Percentiles rank a stretch among this genome's conserved stretches.
Evolutionary conservation across 2,113 vertebrate species (phyloP).

Genomic region (Pluvialis apricaria): DNA sequence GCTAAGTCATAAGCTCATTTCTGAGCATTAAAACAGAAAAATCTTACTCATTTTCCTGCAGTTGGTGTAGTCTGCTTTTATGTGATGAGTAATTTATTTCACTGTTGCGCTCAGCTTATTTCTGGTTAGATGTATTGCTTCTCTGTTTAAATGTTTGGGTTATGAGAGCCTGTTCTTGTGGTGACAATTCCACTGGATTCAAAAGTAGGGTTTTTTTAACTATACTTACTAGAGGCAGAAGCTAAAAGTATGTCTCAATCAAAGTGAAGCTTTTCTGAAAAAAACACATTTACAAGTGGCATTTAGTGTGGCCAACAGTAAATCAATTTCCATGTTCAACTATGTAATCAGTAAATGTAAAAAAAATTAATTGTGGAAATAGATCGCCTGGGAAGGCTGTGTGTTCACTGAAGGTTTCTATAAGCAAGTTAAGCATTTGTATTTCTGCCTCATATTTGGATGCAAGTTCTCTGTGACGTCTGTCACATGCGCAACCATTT

Average conservation of each 20-base stretch:
- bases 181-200: neutral
- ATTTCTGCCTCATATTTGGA: neutral
- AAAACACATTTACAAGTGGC: neutral
- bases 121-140: neutral
- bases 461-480: neutral
- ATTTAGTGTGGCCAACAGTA: neutral
- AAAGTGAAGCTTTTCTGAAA: neutral
- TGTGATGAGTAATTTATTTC: neutral
- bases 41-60: neutral
- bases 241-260: neutral
- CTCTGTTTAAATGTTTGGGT: neutral
- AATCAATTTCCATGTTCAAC: neutral
- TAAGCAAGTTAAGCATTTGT: neutral
- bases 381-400: neutral
- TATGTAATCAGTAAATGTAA: neutral
- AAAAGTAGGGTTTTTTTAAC: neutral
- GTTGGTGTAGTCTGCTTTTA: neutral
- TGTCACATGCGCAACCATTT: neutral
- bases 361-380: neutral
- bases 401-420: neutral
- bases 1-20: neutral
- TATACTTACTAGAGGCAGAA: neutral
- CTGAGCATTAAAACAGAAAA: neutral
- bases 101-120: neutral
- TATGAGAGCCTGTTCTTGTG: neutral